Evolutionary conservation across 2,113 vertebrate genomes (phyloP).

Genomic region (Chrysemys picta): DNA sequence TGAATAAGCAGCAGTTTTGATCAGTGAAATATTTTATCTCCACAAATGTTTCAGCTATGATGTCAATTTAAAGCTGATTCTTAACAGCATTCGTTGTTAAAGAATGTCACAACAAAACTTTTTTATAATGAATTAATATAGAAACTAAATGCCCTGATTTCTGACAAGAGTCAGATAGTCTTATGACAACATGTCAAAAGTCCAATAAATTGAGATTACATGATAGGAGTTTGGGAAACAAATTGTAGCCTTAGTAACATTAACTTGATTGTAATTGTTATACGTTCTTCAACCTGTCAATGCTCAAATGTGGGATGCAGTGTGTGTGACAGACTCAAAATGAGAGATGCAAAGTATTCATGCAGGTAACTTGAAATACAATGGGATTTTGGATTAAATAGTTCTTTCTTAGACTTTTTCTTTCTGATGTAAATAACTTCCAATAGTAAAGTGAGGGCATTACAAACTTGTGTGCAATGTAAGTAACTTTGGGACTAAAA

Average conservation of each 20-base stretch:
- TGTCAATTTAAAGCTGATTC: slow-evolving; percentile 6
- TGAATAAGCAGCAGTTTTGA: not conserved
- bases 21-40: slow-evolving; percentile 32
- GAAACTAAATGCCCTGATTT: slow-evolving; percentile 20
- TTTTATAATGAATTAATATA: slow-evolving; percentile 24
- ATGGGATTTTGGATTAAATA: not conserved
- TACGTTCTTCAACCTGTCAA: not conserved
- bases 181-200: not conserved
- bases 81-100: slow-evolving; percentile 41
- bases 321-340: not conserved
- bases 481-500: not conserved
- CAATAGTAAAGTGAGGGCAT: not conserved
- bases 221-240: not conserved
- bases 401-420: not conserved
- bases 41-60: slow-evolving; percentile 34
- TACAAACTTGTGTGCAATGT: rapidly evolving
- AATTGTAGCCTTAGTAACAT: not conserved
- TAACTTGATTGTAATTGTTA: rapidly evolving
- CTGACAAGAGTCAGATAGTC: not conserved
- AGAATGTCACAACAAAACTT: slow-evolving; percentile 4
- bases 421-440: not conserved
- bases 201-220: not conserved
- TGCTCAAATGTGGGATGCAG: not conserved
- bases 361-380: not conserved
- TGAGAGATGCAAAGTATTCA: not conserved